A percentile compares a stretch with the other conserved stretches of the same genome.
Conservation (phyloP, 2,113 vertebrate genomes). For the Hemiscyllium ocellatum region DNA sequence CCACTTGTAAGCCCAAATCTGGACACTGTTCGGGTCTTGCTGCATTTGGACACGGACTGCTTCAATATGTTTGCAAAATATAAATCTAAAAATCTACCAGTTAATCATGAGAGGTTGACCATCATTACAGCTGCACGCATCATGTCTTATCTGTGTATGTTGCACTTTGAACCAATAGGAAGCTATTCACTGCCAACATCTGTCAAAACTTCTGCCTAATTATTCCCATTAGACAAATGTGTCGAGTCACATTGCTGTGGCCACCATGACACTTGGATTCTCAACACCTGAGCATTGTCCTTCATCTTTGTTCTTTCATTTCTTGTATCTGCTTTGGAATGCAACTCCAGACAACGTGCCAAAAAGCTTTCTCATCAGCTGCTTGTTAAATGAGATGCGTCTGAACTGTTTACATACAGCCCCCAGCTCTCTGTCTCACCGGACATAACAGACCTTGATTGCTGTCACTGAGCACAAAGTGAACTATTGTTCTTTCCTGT, state of each 20-base stretch:
- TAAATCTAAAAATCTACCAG: background rate
- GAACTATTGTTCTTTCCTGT: background rate
- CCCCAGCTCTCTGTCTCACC: background rate
- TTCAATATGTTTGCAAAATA: background rate
- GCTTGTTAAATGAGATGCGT: background rate
- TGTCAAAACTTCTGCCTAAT: background rate
- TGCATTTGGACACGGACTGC: too few species aligned
- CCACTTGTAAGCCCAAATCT: too few species aligned
- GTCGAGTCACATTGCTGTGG: background rate
- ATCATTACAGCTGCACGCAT: background rate
- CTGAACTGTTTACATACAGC: background rate
- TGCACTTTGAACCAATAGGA: background rate
- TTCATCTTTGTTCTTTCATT: background rate
- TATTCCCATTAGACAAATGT: background rate
- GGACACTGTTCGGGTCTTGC: too few species aligned
- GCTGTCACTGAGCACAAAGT: background rate
- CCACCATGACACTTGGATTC: background rate
- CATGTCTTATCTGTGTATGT: background rate
- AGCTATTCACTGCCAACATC: background rate
- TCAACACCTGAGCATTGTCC: background rate
- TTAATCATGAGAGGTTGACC: background rate
- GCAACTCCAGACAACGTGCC: background rate
- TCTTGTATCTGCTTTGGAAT: background rate
- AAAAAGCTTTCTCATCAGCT: background rate
- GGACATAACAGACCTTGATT: background rate